phyloP scores from a whole-genome alignment of 2,888 invertebrate species.

The Spialia ferax region DNA sequence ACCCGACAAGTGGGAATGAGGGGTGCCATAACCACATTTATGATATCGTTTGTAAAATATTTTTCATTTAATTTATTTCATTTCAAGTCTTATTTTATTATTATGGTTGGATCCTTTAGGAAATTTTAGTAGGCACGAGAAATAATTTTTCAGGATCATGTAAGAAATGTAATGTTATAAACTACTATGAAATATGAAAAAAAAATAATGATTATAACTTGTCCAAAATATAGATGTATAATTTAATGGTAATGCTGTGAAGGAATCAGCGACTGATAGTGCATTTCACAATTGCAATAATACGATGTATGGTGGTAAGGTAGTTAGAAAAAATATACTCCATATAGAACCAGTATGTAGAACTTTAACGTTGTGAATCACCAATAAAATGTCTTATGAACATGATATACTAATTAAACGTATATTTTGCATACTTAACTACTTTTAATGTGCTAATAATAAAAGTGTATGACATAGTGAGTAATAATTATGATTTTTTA shows the following conservation, averaged over 20 bases:
- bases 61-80: no score
- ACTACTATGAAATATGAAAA: no score
- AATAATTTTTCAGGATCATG: no score
- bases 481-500: constrained; percentile 16
- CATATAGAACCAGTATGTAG: neutral
- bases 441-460: constrained; percentile 15
- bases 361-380: neutral
- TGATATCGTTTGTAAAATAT: no score
- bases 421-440: constrained; percentile 27
- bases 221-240: no score
- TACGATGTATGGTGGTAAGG: neutral
- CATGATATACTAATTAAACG: constrained; percentile 16
- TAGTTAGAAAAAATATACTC: neutral
- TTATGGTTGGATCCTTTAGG: no score
- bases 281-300: constrained; percentile 3
- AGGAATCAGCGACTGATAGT: neutral
- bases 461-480: constrained; percentile 14
- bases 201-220: no score
- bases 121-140: no score
- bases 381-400: constrained; percentile 27
- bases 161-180: no score
- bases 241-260: neutral
- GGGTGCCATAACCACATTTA: no score
- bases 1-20: neutral
- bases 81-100: no score